Evolutionary conservation across 2,113 vertebrate species (phyloP).

Genomic region (Nothobranchius furzeri): DNA sequence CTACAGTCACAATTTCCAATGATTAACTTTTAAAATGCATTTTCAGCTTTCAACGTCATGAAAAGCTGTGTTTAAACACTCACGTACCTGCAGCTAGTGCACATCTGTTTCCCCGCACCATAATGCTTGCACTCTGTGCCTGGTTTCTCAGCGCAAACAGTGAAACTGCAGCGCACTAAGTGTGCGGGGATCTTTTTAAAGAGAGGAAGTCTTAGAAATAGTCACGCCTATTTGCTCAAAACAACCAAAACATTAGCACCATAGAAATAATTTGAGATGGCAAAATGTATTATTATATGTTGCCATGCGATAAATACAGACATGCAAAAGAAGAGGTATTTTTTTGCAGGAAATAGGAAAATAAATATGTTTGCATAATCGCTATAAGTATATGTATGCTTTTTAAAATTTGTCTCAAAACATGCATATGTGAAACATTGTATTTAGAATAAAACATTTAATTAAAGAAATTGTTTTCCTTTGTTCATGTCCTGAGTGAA

Average conservation of each 20-base stretch:
- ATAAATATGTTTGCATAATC: too few relatives aligned
- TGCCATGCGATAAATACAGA: background rate
- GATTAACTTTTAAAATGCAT: background rate
- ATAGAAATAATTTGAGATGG: background rate
- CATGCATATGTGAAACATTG: too few relatives aligned
- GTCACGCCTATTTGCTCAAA: background rate
- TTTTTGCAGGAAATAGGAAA: too few relatives aligned
- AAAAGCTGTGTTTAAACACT: background rate
- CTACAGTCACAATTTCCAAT: background rate
- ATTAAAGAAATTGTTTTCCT: too few relatives aligned
- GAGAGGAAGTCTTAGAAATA: slow-evolving; percentile 42
- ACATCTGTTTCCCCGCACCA: slow-evolving; percentile 14
- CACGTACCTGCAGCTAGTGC: slow-evolving; percentile 56
- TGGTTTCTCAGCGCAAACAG: background rate
- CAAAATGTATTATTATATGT: background rate
- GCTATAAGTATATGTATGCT: too few relatives aligned
- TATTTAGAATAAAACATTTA: too few relatives aligned
- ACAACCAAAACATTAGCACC: background rate
- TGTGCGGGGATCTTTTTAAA: slow-evolving; percentile 14
- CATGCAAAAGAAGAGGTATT: too few relatives aligned
- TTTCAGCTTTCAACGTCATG: background rate
- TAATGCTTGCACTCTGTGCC: slow-evolving; percentile 5
- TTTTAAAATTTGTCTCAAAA: too few relatives aligned
- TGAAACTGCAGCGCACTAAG: background rate
- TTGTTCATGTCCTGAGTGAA: too few relatives aligned